Evolutionary conservation across 1,140 invertebrate species (phyloP).

Genomic region (Berghia stephanieae): DNA sequence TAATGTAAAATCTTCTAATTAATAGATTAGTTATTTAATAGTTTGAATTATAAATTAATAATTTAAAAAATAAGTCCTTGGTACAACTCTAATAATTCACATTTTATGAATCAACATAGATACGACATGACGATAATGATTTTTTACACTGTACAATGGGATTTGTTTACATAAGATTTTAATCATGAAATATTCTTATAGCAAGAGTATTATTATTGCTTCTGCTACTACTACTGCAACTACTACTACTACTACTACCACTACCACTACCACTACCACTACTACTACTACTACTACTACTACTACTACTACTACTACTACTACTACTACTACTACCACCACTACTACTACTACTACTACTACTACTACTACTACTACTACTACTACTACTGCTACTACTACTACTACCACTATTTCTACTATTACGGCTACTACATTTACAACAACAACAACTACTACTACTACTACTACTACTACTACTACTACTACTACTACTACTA

Average conservation of each 20-base stretch:
- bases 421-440: conserved; percentile 16
- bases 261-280: background rate
- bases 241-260: background rate
- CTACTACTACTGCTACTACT: background rate
- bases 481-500: background rate
- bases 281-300: background rate
- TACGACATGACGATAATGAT: conserved; percentile 19
- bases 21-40: no score
- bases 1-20: no score
- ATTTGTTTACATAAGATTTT: background rate
- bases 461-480: background rate
- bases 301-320: background rate
- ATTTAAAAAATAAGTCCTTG: conserved; percentile 17
- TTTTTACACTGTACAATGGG: background rate
- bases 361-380: background rate
- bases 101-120: no score
- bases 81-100: background rate
- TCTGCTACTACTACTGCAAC: background rate
- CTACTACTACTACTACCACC: background rate
- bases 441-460: background rate
- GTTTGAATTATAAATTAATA: background rate
- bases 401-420: conserved; percentile 11
- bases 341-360: background rate
- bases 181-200: background rate
- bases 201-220: no score